Evolutionary conservation across 1,140 invertebrate species (phyloP), one percentile per base, ranked within the genome.

Genomic region (Bombus superbus): DNA sequence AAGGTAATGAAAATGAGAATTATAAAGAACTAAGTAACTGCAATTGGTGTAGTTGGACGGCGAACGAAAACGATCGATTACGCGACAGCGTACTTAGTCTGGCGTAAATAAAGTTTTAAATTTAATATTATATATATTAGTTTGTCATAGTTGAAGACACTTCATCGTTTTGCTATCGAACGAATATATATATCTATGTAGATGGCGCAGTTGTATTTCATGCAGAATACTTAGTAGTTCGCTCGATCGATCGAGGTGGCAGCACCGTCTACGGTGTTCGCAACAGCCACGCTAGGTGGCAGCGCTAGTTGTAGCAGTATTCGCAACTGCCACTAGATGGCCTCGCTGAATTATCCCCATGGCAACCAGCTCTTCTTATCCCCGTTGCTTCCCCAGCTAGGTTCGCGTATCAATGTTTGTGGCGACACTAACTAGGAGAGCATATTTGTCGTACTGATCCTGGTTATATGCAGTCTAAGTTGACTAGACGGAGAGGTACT

Each of bases 371-470:
- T 85, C 84, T 32, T 32, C 69, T 82, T 86, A 81, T 68, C 42
- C 68, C 42, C 42, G 53, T 68, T 32, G 88, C 74, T 75, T 42
- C 73, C 66, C 35, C 42, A 32, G 32, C 69, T 89, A 69, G 84
- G 62, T 77, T 68, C 79, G 86, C 87, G 81, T 91, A 91, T 92
- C 92, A 91, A 92, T 93, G 93, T 93, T 93, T 93, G 92, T 90
- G 86, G 87, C 85, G 85, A 85, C 88, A 87, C 92, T 93, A 93
- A 94, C 92, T 90, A 92, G 88, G 44, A 90, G 85, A 88, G 92
- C 90, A 92, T 94, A 94, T 93, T 94, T 94, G 89, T 88, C 85
- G 73, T 88, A 83, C 86, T 88, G 88, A 93, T 93, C 88, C 88
- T 79, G 74, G 81, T 89, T 92, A 90, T 89, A 92, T 88, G 81